phyloP scores from a whole-genome alignment of 2,888 invertebrate species.

The Phengaris alcon region DNA sequence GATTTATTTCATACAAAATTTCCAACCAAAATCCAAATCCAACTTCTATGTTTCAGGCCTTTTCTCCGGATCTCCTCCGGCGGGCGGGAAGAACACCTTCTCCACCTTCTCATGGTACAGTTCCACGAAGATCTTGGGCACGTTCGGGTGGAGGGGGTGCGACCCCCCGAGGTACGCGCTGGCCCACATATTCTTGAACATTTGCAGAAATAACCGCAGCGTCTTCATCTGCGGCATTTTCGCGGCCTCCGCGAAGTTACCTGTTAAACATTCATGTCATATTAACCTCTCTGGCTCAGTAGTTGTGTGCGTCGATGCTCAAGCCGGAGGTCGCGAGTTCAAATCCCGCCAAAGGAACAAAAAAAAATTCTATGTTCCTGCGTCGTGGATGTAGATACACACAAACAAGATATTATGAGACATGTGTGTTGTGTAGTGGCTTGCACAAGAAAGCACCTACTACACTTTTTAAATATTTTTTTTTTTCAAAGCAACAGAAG shows the following conservation, averaged over 20 bases:
- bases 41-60: neutral
- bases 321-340: too few relatives aligned
- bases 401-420: too few relatives aligned
- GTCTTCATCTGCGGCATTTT: constrained; percentile 46
- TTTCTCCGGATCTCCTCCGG: constrained; percentile 39
- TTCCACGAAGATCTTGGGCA: constrained; percentile 44
- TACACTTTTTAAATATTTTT: too few relatives aligned
- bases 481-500: too few relatives aligned
- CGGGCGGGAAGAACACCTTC: constrained; percentile 47
- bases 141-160: constrained; percentile 47
- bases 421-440: too few relatives aligned
- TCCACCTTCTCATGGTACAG: constrained; percentile 46
- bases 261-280: constrained; percentile 38
- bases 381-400: too few relatives aligned
- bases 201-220: constrained; percentile 45
- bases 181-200: constrained; percentile 47
- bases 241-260: constrained; percentile 50
- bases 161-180: constrained; percentile 43
- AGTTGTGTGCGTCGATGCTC: too few relatives aligned
- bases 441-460: too few relatives aligned
- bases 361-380: too few relatives aligned
- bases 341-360: too few relatives aligned
- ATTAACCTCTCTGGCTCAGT: too few relatives aligned
- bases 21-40: too few relatives aligned
- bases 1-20: neutral